phyloP scores from a whole-genome alignment of 2,113 vertebrate genomes.

The Lepus timidus region DNA sequence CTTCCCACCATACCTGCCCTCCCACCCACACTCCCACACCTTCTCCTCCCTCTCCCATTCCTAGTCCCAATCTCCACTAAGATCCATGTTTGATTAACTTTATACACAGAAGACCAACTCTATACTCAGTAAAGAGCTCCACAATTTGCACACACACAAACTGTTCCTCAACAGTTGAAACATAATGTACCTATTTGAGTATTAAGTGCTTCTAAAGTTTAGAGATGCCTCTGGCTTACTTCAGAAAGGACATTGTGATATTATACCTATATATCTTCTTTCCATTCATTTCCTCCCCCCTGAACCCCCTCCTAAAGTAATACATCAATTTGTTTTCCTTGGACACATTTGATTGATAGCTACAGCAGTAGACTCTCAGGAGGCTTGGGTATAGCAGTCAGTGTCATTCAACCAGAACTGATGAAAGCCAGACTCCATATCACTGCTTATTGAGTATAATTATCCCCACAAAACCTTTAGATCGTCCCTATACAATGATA shows the following conservation, averaged over 20 bases:
- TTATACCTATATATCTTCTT: slow-evolving; percentile 39
- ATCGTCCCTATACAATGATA: not conserved
- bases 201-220: not conserved
- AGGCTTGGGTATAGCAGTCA: not conserved
- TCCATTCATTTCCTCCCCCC: not conserved
- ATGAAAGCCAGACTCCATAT: not conserved
- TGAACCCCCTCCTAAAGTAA: not conserved
- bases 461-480: slow-evolving; percentile 5
- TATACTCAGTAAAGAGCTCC: too few species aligned
- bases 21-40: too few species aligned
- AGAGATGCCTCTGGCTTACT: slow-evolving; percentile 37
- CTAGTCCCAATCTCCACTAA: too few species aligned
- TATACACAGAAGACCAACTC: too few species aligned
- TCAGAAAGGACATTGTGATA: slow-evolving; percentile 27
- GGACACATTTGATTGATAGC: slow-evolving; percentile 22
- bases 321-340: not conserved
- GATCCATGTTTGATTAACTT: too few species aligned
- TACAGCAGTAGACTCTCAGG: not conserved
- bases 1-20: too few species aligned
- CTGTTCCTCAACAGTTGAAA: too few species aligned
- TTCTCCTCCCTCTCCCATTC: too few species aligned
- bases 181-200: not conserved
- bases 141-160: too few species aligned
- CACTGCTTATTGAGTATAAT: not conserved
- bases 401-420: slow-evolving; percentile 3